These are phyloP conservation scores for Liopterus haemorrhoidalis DNA, from an alignment of 2,888 invertebrate genomes.

Conservation along the genomic window DNA sequence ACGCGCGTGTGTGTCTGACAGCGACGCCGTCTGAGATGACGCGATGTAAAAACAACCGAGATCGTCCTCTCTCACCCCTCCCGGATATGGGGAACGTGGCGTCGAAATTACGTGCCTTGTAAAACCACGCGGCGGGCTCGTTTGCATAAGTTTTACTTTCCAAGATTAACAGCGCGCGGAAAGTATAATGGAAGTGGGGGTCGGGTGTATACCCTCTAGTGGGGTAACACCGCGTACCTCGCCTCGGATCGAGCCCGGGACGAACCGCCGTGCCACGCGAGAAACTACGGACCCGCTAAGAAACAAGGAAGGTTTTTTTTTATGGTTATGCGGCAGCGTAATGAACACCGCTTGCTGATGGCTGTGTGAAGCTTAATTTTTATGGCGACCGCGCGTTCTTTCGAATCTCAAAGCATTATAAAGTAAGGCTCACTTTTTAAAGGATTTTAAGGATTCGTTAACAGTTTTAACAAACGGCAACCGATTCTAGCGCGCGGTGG, in stretches of 20 bases:
- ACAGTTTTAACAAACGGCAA: constrained; percentile 46
- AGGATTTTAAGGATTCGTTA: constrained; percentile 46
- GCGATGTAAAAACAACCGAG: constrained; percentile 38
- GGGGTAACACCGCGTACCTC: neutral
- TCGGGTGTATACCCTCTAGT: constrained; percentile 5
- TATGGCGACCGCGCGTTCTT: constrained; percentile 39
- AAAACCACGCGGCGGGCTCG: constrained; percentile 47
- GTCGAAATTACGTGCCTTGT: constrained; percentile 45
- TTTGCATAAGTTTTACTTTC: constrained; percentile 49
- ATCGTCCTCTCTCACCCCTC: constrained; percentile 22
- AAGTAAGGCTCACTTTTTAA: constrained; percentile 45
- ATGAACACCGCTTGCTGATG: constrained; percentile 41
- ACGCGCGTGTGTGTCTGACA: constrained; percentile 39
- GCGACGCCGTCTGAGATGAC: constrained; percentile 37
- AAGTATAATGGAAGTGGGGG: constrained; percentile 44
- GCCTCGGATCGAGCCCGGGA: constrained; percentile 16
- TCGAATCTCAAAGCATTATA: constrained; percentile 43
- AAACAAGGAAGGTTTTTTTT: constrained; percentile 38
- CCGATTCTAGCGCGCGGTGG: constrained; percentile 36
- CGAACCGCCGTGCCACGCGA: constrained; percentile 13
- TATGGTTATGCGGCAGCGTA: constrained; percentile 43
- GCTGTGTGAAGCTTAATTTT: constrained; percentile 44
- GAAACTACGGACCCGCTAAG: neutral
- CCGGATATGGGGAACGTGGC: constrained; percentile 27
- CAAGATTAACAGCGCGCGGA: constrained; percentile 46